A percentile compares a stretch with the other conserved stretches of the same genome.
phyloP scores from a whole-genome alignment of 1,140 invertebrate genomes.

The Zaprionus kolodkinae region DNA sequence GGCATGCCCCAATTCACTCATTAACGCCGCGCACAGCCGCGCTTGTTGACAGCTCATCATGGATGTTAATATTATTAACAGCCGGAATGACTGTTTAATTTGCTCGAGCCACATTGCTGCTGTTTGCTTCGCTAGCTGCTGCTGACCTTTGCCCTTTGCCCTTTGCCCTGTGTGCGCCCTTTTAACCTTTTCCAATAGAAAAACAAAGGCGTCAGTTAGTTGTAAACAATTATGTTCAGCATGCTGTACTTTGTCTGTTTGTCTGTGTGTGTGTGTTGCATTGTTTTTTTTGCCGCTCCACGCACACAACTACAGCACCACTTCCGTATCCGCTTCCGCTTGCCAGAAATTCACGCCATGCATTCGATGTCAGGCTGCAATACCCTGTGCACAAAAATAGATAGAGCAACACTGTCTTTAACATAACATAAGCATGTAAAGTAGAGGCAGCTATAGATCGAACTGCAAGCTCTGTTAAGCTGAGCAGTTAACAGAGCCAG shows the following conservation, averaged over 20 bases:
- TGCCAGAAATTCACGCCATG: slow-evolving; percentile 29
- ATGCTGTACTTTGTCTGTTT: slow-evolving; percentile 1
- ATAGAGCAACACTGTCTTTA: background rate
- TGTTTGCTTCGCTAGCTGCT: background rate
- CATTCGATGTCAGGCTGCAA: slow-evolving; percentile 17
- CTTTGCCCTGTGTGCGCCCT: slow-evolving; percentile 15
- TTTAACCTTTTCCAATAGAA: slow-evolving; percentile 18
- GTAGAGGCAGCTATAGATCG: too few species aligned
- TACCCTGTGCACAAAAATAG: slow-evolving; percentile 11
- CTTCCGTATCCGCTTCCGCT: slow-evolving; percentile 42
- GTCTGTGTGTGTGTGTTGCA: background rate
- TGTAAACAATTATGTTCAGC: slow-evolving; percentile 45
- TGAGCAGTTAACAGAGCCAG: too few species aligned
- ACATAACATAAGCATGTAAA: background rate
- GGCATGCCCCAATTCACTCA: slow-evolving; percentile 4
- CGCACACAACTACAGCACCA: slow-evolving; percentile 27
- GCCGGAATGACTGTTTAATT: slow-evolving; percentile 17
- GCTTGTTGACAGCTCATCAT: slow-evolving; percentile 7
- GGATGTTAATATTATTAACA: slow-evolving; percentile 20
- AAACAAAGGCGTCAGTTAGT: slow-evolving; percentile 23
- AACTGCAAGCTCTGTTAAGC: too few species aligned
- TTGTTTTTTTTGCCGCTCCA: too few species aligned
- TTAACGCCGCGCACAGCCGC: slow-evolving; percentile 11
- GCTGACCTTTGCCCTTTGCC: slow-evolving; percentile 1
- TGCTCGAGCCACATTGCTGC: background rate